Evolutionary conservation across 2,113 vertebrate genomes (phyloP).

Genomic region (Ceyx margarethae): DNA sequence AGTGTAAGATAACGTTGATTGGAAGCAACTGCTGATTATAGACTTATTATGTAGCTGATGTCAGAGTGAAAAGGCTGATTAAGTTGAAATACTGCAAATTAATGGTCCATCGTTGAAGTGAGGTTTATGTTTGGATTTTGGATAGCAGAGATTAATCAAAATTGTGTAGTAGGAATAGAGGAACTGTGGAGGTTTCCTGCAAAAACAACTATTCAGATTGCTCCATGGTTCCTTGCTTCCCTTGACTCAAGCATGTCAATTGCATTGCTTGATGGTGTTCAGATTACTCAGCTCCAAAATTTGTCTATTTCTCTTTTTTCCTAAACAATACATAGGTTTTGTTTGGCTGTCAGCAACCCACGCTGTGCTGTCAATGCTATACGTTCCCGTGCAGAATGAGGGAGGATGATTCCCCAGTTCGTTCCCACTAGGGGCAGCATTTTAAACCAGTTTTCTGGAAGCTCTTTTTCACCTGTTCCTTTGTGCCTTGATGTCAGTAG

Average conservation of each 20-base stretch:
- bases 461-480: slow-evolving; percentile 7
- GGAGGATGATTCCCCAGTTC: background rate
- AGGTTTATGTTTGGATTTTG: background rate
- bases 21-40: background rate
- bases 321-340: background rate
- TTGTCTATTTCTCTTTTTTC: background rate
- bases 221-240: background rate
- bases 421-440: slow-evolving; percentile 20
- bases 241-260: background rate
- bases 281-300: background rate
- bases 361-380: background rate
- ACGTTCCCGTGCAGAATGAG: background rate
- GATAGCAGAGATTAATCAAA: background rate
- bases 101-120: background rate
- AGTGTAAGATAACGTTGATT: background rate
- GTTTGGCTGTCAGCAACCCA: background rate
- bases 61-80: background rate
- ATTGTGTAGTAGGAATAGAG: background rate
- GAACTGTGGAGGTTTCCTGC: background rate
- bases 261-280: background rate
- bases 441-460: background rate
- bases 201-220: background rate
- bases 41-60: background rate
- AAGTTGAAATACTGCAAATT: background rate
- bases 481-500: background rate